Conservation (phyloP, 2,888 invertebrate genomes). For the Ceriagrion tenellum region DNA sequence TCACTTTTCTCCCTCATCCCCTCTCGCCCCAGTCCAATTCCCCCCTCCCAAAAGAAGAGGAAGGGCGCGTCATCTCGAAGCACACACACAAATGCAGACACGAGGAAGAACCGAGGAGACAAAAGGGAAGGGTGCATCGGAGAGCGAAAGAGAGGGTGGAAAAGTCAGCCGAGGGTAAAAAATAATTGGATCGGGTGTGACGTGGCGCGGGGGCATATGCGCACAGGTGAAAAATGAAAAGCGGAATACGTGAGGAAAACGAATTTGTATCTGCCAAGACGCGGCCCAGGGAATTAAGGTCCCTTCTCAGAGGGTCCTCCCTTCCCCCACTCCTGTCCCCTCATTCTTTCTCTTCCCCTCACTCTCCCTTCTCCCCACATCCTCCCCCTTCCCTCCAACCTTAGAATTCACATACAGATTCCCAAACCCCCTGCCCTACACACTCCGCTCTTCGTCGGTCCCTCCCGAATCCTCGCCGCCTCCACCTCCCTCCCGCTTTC, state of each 20-base stretch:
- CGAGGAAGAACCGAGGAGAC: not conserved
- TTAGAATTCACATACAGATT: conserved; percentile 21
- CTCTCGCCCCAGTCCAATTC: not conserved
- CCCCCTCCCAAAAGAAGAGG: not conserved
- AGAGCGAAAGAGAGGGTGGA: conserved; percentile 37
- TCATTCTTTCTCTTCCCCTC: not conserved
- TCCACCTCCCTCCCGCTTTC: conserved; percentile 7
- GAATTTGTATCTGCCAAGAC: conserved; percentile 72
- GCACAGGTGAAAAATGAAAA: conserved; percentile 72
- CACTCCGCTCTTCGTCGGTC: conserved; percentile 33
- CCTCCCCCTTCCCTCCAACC: conserved; percentile 11
- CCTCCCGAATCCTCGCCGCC: not conserved
- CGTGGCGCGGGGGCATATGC: conserved; percentile 69
- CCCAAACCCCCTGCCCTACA: conserved; percentile 35
- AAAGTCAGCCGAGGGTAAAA: conserved; percentile 69
- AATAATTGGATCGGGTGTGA: conserved; percentile 72
- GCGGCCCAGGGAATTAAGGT: conserved; percentile 64
- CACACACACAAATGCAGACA: no score
- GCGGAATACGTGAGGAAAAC: conserved; percentile 72
- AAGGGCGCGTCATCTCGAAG: not conserved
- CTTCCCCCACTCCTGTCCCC: not conserved
- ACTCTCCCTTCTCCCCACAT: conserved; percentile 30
- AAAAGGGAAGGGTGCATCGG: conserved; percentile 12
- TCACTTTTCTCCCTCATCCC: not conserved
- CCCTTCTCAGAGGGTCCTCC: conserved; percentile 4